Evolutionary conservation across 2,113 vertebrate genomes (phyloP).

Genomic region (Hypomesus transpacificus): DNA sequence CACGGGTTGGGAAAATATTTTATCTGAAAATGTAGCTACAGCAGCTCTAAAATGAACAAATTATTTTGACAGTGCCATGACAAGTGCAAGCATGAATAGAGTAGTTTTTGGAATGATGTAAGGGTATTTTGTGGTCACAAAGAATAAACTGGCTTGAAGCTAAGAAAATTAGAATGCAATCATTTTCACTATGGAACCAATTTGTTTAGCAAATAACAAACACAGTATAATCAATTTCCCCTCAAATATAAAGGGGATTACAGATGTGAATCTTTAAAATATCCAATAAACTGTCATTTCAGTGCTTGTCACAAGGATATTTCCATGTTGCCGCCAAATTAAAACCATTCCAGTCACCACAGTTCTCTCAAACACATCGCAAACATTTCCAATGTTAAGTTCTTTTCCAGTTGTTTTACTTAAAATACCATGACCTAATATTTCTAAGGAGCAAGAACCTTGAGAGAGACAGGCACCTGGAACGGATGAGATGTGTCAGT

Average conservation of each 20-base stretch:
- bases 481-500: constrained; percentile 25
- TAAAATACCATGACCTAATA: constrained; percentile 39
- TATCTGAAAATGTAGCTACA: background rate
- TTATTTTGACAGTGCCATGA: background rate
- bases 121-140: background rate
- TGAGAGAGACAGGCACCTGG: constrained; percentile 23
- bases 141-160: background rate
- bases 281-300: constrained; percentile 25
- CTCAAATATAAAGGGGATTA: background rate
- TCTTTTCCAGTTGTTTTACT: constrained; percentile 31
- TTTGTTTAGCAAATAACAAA: background rate
- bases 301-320: constrained; percentile 19
- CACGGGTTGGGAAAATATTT: background rate
- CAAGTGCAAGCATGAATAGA: background rate
- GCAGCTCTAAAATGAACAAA: background rate
- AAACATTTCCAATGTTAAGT: constrained; percentile 39
- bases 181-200: background rate
- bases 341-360: constrained; percentile 28
- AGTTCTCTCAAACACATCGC: constrained; percentile 26
- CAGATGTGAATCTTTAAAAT: background rate
- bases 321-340: constrained; percentile 18
- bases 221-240: background rate
- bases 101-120: background rate
- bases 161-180: background rate
- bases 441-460: constrained; percentile 16